Base-by-base conservation (phyloP, 2,113 vertebrate species). In the Mustelus asterias region DNA sequence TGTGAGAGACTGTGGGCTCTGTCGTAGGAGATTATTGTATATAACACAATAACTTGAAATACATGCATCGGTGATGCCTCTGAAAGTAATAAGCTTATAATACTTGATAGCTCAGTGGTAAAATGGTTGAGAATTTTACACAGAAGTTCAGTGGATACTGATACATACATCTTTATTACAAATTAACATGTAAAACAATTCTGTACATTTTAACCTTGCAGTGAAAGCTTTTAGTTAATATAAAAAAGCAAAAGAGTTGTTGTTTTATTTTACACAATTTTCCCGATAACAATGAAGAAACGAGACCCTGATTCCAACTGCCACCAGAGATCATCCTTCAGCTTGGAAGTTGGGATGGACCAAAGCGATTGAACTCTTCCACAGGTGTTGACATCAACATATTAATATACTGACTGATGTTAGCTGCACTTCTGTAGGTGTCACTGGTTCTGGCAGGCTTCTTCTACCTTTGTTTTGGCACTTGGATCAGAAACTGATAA, bases 81-180 rank as follows among this genome's bases (percentile, higher is more conserved):
- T 78, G 76, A 24, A 72, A 37, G 3, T n/a, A 78, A 16, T 37
- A 72, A 26, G 24, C 26, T 72, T 72, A 88, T 44, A 18, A 86
- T 88, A 54, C 22, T 88, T 58, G 48, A 29, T 90, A 29, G 24
- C 58, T 60, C 10, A 88, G 33, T n/a, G 5, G 48, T 63, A 63
- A 90, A 90, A 90, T 90, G 10, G 29, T n/a, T n/a, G 54, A 90
- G 13, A 90, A 90, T 8, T 90, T 63, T n/a, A n/a, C 33, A 63
- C 4, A 60, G 88, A 90, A n/a, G 58, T 60, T 90, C 88, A 90
- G 22, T 24, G 24, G 22, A 89, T 60, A 63, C 33, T 18, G 29
- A 33, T 90, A 90, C 88, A 63, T 90, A 90, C 88, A 88, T 88
- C 48, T 88, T 88, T 88, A 88, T 88, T 88, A 54, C 85, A 33